phyloP scores from a whole-genome alignment of 2,888 invertebrate genomes.

The Auanema sp. region DNA sequence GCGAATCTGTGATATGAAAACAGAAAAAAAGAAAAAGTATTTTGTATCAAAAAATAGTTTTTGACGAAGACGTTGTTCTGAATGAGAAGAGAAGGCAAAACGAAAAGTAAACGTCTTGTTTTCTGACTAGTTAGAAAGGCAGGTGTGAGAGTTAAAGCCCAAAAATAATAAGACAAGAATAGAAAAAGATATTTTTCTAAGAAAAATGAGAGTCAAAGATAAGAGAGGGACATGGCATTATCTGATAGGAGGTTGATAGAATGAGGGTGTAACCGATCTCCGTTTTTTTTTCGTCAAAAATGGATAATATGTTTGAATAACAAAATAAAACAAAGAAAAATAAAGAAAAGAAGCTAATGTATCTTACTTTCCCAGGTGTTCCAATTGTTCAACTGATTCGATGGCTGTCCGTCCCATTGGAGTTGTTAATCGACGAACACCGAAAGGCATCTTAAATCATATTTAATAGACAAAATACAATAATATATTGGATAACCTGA shows the following conservation, averaged over 20 bases:
- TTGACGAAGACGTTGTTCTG: no score
- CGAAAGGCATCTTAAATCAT: conserved; percentile 45
- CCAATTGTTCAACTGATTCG: conserved; percentile 46
- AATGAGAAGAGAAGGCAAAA: no score
- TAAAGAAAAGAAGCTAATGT: neutral
- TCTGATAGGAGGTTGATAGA: no score
- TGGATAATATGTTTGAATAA: conserved; percentile 1
- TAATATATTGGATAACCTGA: conserved; percentile 22
- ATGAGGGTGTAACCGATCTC: neutral
- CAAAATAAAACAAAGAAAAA: neutral
- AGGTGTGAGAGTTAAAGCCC: no score
- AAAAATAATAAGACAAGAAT: no score
- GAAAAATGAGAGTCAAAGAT: no score
- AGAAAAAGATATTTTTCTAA: no score
- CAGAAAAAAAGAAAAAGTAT: neutral
- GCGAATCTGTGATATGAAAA: neutral
- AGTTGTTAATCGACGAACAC: conserved; percentile 57
- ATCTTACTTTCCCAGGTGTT: conserved; percentile 60
- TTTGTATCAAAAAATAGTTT: no score
- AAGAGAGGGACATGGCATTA: no score
- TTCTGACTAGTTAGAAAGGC: no score
- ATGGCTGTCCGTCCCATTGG: conserved; percentile 57
- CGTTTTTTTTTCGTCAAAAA: neutral
- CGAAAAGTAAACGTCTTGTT: no score
- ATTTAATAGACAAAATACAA: neutral